Conservation (phyloP, 35 echinoderm and acorn worm species). For the Strongylocentrotus purpuratus region DNA sequence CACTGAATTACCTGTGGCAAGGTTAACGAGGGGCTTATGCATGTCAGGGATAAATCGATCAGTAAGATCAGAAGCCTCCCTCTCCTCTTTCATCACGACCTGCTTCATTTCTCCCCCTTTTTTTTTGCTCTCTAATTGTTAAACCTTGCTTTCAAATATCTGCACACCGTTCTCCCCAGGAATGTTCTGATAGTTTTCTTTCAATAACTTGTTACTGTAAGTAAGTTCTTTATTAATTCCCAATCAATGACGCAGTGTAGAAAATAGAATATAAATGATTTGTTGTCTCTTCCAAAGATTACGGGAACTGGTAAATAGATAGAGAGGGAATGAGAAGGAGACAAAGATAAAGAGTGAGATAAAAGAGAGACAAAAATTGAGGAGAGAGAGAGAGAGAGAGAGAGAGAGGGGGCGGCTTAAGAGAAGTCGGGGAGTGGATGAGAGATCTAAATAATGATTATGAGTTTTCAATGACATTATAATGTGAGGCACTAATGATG, state of each 20-base stretch:
- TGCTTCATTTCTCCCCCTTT: background rate
- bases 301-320: background rate
- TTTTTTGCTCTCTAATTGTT: too few relatives aligned
- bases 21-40: background rate
- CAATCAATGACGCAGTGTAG: too few relatives aligned
- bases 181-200: too few relatives aligned
- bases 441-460: background rate
- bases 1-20: background rate
- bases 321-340: background rate
- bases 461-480: too few relatives aligned
- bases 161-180: too few relatives aligned
- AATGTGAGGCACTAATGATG: too few relatives aligned
- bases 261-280: too few relatives aligned
- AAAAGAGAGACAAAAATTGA: background rate
- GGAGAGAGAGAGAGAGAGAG: background rate
- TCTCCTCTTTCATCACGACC: background rate
- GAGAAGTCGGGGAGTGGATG: background rate
- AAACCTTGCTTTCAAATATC: too few relatives aligned
- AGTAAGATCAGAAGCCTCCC: background rate
- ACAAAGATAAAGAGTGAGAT: background rate
- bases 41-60: background rate
- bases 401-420: background rate
- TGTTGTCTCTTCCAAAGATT: background rate
- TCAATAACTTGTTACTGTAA: too few relatives aligned
- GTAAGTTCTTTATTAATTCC: too few relatives aligned